Conservation (phyloP, 2,797 vertebrate species). For the Rachycentron canadum region DNA sequence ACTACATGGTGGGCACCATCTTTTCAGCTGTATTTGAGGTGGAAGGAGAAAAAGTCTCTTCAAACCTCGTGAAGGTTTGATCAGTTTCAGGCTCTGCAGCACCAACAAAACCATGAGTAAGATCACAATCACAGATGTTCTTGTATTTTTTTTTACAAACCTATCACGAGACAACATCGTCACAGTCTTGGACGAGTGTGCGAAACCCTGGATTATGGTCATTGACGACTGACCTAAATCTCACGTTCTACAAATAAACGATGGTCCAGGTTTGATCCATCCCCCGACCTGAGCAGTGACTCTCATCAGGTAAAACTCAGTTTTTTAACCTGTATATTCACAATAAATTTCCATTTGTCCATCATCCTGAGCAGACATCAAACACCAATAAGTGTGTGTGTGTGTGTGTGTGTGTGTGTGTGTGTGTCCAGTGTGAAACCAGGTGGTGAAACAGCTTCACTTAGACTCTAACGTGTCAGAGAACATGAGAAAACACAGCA, state of each 20-base stretch:
- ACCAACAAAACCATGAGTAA: too few species aligned
- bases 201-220: background rate
- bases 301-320: background rate
- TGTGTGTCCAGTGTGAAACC: slow-evolving; percentile 6
- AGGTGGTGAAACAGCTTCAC: background rate
- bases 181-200: background rate
- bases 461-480: background rate
- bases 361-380: background rate
- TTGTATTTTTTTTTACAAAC: background rate
- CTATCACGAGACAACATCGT: background rate
- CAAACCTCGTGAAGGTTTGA: too few species aligned
- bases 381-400: background rate
- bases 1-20: too few species aligned
- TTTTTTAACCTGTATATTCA: slow-evolving; percentile 2
- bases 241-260: too few species aligned
- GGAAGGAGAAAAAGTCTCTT: too few species aligned
- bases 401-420: slow-evolving; percentile 18
- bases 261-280: too few species aligned
- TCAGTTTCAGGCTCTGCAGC: too few species aligned
- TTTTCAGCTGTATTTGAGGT: too few species aligned
- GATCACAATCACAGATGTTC: too few species aligned
- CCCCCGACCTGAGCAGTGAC: too few species aligned
- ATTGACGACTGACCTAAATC: too few species aligned
- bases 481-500: slow-evolving; percentile 28
- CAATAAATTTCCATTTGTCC: background rate